Base-by-base conservation (phyloP, 2,113 vertebrate species). In the Eurypyga helias region DNA sequence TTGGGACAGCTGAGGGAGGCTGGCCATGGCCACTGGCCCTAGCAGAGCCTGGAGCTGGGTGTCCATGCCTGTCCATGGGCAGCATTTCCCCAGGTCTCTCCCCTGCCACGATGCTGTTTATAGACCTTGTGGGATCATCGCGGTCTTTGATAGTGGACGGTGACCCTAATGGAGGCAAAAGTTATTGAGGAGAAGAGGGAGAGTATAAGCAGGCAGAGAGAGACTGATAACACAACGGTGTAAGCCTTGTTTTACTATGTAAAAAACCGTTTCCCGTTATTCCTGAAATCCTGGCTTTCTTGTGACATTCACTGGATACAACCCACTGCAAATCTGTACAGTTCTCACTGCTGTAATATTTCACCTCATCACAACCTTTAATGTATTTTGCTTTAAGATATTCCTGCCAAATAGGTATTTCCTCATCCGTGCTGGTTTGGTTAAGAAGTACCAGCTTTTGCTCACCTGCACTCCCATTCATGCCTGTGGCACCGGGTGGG, bases 321-420 rank as follows among this genome's bases (percentile, higher is more conserved):
- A 23, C 38, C 28, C 23, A 28, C 11, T n/a, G 36, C 60, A 83
- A 77, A 75, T 1, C 0, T 10, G 24, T 16, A 46, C 4, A 16
- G 60, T 36, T 89, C 72, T 17, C 36, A 49, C 31, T 61, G 17
- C n/a, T 65, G 10, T 11, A 49, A 21, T 15, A 19, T 80, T 93
- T 93, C 58, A 90, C 23, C n/a, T 83, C 38, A 69, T 49, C 13
- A 41, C 83, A 90, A 34, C 62, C 38, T 81, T 89, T n/a, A 38
- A 14, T 33, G n/a, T 12, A n/a, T 61, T 85, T 90, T 57, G 14
- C 49, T 92, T 45, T 62, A 81, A 81, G 60, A 43, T 5, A 33
- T 83, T 81, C 46, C 51, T 93, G 72, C 31, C 31, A 83, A 81
- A 51, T 4, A 90, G 21, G 49, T 86, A 57, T 70, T 88, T 88